A percentile compares a stretch with the other conserved stretches of the same genome.
Evolutionary conservation across 2,797 vertebrate species (phyloP).

Genomic region (Naso thynnoides): DNA sequence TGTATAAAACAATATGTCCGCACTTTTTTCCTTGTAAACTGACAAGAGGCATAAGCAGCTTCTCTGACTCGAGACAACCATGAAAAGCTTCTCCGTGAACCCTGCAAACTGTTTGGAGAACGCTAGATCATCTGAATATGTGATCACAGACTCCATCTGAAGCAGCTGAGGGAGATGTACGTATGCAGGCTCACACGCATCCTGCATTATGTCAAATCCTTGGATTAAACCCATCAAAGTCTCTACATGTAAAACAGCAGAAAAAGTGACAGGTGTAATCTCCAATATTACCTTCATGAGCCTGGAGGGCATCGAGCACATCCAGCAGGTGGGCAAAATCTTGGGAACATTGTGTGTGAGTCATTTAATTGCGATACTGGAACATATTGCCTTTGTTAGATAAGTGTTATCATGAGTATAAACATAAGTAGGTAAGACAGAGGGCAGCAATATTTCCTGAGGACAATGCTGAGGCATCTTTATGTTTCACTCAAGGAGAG

Average conservation of each 20-base stretch:
- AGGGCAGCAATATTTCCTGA: conserved; percentile 28
- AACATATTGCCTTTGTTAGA: conserved; percentile 42
- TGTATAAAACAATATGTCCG: conserved; percentile 5
- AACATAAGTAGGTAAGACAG: conserved; percentile 39
- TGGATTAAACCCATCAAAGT: conserved; percentile 81
- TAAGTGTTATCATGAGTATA: conserved; percentile 43
- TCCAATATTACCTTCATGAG: conserved; percentile 72
- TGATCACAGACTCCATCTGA: conserved; percentile 52
- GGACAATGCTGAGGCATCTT: conserved; percentile 28
- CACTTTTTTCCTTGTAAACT: conserved; percentile 12
- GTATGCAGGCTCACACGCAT: conserved; percentile 52
- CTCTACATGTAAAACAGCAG: conserved; percentile 69
- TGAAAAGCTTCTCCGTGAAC: conserved; percentile 47
- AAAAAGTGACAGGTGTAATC: conserved; percentile 81
- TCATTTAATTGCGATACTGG: conserved; percentile 53
- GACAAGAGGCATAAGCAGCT: conserved; percentile 13
- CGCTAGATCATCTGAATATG: conserved; percentile 53
- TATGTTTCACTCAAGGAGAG: conserved; percentile 39
- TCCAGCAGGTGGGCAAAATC: conserved; percentile 48
- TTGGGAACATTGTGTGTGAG: conserved; percentile 36
- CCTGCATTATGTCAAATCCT: conserved; percentile 77
- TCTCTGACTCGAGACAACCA: conserved; percentile 25
- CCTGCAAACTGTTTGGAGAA: conserved; percentile 24
- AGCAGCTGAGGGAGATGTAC: conserved; percentile 34
- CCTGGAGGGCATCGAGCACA: conserved; percentile 36